Evolutionary conservation across 2,113 vertebrate species (phyloP), one percentile per base, ranked within the genome.

Genomic region (Notechis scutatus): DNA sequence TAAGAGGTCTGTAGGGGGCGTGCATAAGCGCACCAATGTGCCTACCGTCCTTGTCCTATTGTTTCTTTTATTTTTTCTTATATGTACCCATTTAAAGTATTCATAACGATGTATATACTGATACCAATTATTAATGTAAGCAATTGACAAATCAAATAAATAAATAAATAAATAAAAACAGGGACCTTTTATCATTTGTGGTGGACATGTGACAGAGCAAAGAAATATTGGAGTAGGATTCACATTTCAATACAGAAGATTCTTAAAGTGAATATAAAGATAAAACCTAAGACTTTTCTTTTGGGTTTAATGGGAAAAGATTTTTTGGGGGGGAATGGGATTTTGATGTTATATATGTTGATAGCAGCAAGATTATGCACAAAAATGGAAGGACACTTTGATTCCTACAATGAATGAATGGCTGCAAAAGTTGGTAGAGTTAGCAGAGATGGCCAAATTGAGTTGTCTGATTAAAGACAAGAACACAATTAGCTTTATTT

Each of bases 251-350:
- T 64, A 64, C 26, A 64, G 61, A 64, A 29, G 26, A 12, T 64
- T 64, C 26, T 64, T 64, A 64, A 64, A 64, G 26, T 64, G 61
- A 64, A 64, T 64, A n/a, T n/a, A 64, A n/a, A 5, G 26, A n/a
- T 64, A 64, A 64, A 64, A 29, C 26, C 11, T 29, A 11, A n/a
- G 26, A 29, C 1, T 29, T 29, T 64, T 64, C 59, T 29, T 64
- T 29, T 64, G 26, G 26, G 61, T n/a, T 64, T 64, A n/a, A 64
- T 29, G 61, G 61, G 1, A 64, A 64, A 64, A 29, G 1, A n/a
- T 14, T 64, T 29, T 45, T 4, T 4, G 4, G 8, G 11, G 7
- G 2, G 21, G 1, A 4, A 1, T 3, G 3, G 10, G 26, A 12
- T 3, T 47, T 47, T 61, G 56, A 57, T 57, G 26, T 64, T 64